A percentile compares a stretch with the other conserved stretches of the same genome.
These are phyloP conservation scores for Achatina immaculata DNA, from an alignment of 1,140 invertebrate species.

Conservation along the genomic window DNA sequence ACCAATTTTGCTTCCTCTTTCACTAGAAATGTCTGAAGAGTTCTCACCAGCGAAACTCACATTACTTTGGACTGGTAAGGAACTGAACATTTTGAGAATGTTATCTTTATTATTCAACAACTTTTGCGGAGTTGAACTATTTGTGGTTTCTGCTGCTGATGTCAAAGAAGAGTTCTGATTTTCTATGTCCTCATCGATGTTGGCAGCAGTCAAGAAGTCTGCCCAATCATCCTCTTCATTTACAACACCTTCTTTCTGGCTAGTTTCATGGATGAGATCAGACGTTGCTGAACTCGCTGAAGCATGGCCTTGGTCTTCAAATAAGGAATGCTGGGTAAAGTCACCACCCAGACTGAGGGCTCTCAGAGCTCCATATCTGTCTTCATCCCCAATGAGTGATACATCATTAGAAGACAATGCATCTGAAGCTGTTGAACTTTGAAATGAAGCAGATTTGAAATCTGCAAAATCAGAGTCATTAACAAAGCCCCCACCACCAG, in stretches of 20 bases:
- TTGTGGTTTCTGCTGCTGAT: not conserved
- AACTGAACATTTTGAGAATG: constrained; percentile 3
- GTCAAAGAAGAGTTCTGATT: not conserved
- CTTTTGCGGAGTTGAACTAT: not conserved
- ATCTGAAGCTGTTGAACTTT: not conserved
- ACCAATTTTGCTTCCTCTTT: constrained; percentile 18
- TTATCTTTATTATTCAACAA: not conserved
- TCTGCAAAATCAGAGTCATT: constrained; percentile 42
- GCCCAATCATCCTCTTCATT: constrained; percentile 48
- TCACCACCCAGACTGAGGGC: constrained; percentile 44
- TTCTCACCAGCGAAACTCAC: not conserved
- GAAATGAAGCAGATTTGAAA: constrained; percentile 52
- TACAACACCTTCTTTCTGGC: constrained; percentile 15
- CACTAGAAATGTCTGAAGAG: not conserved
- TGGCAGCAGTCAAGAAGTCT: constrained; percentile 34
- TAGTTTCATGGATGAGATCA: constrained; percentile 32
- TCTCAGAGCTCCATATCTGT: constrained; percentile 72
- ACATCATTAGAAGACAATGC: constrained; percentile 40
- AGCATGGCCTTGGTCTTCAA: constrained; percentile 29
- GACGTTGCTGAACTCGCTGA: not conserved
- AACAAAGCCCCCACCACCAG: not conserved
- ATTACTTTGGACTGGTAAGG: not conserved
- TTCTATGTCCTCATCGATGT: not conserved
- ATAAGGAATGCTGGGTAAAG: constrained; percentile 31
- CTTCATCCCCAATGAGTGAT: constrained; percentile 66